Evolutionary conservation across 2,797 vertebrate genomes (phyloP), one percentile per base, ranked within the genome.

Genomic region (Poecilia velifera): DNA sequence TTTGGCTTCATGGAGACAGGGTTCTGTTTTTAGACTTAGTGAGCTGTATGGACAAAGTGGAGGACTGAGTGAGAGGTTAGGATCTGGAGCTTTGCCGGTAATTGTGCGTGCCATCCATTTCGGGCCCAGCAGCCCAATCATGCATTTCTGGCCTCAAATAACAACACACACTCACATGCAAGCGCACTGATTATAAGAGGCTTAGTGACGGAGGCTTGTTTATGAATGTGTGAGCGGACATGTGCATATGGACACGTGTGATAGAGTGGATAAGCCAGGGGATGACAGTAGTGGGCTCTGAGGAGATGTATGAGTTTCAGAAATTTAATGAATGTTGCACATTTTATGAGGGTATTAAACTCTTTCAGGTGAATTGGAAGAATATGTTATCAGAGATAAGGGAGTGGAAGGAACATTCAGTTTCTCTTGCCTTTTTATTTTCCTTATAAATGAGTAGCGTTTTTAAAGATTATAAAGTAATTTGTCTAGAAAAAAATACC

Each of bases 161-260:
- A 55, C 5, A n/a, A 77, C 53, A 77, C 73, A 87, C 55, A 87
- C 76, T 71, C 66, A 80, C 47, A 80, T 74, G 83, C 59, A 82
- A 57, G 77, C 66, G 84, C 78, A 82, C 47, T 72, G 81, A 73
- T 82, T 85, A 74, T 92, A 94, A 95, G 94, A 88, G 78, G 94
- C 91, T 95, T 93, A 94, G 66, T 75, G 73, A 90, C 88, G 88
- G 78, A 92, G 91, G 85, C 89, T 86, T 90, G 79, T 91, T 90
- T 89, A 81, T 86, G 77, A 88, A 83, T 86, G 82, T 87, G 84
- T 89, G 82, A 74, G 80, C 78, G 41, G 84, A 87, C 86, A 88
- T 84, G 87, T 82, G 76, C 74, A 82, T 20, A 74, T 84, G 81
- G 76, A 82, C 83, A 89, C 73, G 49, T 91, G 85, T 80, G 78